phyloP scores from a whole-genome alignment of 2,797 vertebrate genomes.

The Artibeus lituratus region DNA sequence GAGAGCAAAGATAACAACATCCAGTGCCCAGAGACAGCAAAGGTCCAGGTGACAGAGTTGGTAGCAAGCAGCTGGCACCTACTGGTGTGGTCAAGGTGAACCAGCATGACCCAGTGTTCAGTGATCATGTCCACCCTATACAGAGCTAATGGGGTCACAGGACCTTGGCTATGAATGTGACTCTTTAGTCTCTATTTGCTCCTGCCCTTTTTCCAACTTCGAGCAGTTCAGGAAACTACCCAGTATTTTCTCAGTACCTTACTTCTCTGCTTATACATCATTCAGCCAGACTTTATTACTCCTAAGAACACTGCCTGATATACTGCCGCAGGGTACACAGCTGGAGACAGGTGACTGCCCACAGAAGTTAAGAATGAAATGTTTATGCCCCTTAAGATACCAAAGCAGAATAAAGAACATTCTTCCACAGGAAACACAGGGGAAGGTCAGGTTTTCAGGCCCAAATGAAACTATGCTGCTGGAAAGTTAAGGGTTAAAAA shows the following conservation, averaged over 20 bases:
- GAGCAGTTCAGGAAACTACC: background rate
- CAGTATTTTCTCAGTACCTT: background rate
- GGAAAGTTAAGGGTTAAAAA: background rate
- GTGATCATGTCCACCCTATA: no score
- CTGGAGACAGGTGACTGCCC: background rate
- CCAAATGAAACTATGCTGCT: background rate
- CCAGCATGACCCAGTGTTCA: background rate
- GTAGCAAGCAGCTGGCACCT: background rate
- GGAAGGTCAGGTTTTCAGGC: background rate
- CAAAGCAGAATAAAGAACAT: background rate
- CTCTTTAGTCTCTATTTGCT: background rate
- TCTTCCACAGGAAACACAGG: background rate
- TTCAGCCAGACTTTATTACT: background rate
- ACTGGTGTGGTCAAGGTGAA: background rate
- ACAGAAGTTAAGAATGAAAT: constrained; percentile 3
- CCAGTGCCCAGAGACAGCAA: background rate
- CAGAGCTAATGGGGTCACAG: background rate
- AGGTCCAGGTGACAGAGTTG: background rate
- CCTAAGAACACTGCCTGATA: background rate
- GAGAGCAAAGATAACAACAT: background rate
- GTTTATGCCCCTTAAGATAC: background rate
- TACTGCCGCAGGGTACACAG: background rate
- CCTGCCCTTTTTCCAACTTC: background rate
- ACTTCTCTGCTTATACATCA: background rate
- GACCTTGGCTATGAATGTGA: background rate